Evolutionary conservation across 2,888 invertebrate species (phyloP).

Genomic region (Hemaris fuciformis): DNA sequence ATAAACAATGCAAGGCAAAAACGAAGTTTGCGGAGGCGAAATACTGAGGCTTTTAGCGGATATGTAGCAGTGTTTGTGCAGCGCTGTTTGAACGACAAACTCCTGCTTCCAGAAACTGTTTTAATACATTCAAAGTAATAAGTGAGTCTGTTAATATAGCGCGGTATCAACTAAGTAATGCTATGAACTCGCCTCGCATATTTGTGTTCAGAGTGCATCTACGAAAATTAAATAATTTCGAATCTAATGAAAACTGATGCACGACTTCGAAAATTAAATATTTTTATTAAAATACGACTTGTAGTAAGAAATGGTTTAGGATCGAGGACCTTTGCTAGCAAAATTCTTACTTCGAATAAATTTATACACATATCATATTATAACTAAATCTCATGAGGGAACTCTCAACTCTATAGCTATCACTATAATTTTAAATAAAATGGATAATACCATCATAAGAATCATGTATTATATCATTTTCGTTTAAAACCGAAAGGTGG

Average conservation of each 20-base stretch:
- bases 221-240: background rate
- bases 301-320: background rate
- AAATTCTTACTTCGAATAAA: too few species aligned
- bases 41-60: background rate
- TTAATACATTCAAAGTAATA: conserved; percentile 6
- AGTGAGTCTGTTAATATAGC: background rate
- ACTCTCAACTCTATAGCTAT: background rate
- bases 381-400: background rate
- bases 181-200: background rate
- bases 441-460: too few species aligned
- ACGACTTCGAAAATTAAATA: background rate
- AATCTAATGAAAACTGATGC: background rate
- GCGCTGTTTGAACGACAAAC: conserved; percentile 5
- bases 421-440: too few species aligned
- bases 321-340: too few species aligned
- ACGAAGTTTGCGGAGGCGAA: conserved; percentile 8
- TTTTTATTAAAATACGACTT: background rate
- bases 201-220: background rate
- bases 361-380: too few species aligned
- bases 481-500: too few species aligned
- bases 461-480: too few species aligned
- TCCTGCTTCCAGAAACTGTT: background rate
- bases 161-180: background rate
- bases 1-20: conserved; percentile 9
- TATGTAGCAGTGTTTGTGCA: background rate